Evolutionary conservation across 2,797 vertebrate genomes (phyloP), one percentile per base, ranked within the genome.

Genomic region (Gallirallus australis): DNA sequence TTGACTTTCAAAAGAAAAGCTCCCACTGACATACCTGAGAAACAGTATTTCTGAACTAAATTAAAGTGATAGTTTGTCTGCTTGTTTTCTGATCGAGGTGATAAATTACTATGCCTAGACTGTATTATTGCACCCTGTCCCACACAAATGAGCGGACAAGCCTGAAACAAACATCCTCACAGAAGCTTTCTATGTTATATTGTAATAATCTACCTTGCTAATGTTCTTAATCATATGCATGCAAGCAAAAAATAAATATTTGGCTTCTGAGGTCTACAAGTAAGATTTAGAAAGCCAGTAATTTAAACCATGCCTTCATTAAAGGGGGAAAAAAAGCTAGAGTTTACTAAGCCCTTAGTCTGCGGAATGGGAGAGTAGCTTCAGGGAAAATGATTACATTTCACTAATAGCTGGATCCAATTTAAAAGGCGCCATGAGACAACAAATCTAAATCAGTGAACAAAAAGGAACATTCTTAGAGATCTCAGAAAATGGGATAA

Each of bases 381-480:
- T 94, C 77, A 68, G 92, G 86, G 87, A 89, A 90, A 90, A 93
- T 60, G 35, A 90, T 64, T 93, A 82, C 61, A 68, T 92, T 89
- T 88, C 91, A 75, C 77, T 96, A 93, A 95, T 96, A 91, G 96
- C 77, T 97, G 95, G 77, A 93, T 97, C 68, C 71, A 95, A 95
- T 96, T 96, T 94, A 89, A 93, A 91, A 94, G 68, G 66, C 31
- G 6, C 80, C 93, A 86, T 7, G 35, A 85, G 68, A 93, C 72
- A 80, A 94, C 70, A 91, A 88, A 89, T 91, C 59, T 89, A 83
- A 92, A 91, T 88, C 53, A 82, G 53, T 56, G 75, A 96, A 93
- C 83, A 93, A 93, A 92, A 45, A 85, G 54, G 39, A 91, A 89
- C 42, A 64, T 30, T 82, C 28, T 75, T 54, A 27, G 40, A 93